A percentile compares a stretch with the other conserved stretches of the same genome.
Evolutionary conservation across 2,113 vertebrate genomes (phyloP).

Genomic region (Muntiacus muntjak): DNA sequence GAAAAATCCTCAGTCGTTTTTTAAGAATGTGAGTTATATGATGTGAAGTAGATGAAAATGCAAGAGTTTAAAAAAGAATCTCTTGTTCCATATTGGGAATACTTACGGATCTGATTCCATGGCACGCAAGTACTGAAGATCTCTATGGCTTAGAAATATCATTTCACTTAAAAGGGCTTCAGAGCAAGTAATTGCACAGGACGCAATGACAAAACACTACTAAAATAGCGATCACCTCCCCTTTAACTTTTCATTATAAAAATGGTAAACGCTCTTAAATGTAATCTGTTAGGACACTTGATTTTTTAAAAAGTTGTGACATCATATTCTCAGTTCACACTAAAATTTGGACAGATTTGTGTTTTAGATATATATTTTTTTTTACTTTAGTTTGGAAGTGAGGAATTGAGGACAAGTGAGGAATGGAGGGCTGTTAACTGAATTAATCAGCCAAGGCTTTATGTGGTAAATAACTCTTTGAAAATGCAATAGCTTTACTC

Average conservation of each 20-base stretch:
- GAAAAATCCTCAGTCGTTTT: slow-evolving; percentile 68
- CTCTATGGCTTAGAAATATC: slow-evolving; percentile 10
- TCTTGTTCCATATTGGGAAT: slow-evolving; percentile 64
- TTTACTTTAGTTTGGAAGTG: slow-evolving; percentile 10
- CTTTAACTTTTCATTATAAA: slow-evolving; percentile 34
- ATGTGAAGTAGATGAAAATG: slow-evolving; percentile 55
- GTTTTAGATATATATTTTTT: slow-evolving; percentile 19
- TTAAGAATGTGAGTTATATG: slow-evolving; percentile 64
- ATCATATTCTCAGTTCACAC: background rate
- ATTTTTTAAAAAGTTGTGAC: background rate
- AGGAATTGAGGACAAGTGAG: background rate
- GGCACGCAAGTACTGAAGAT: slow-evolving; percentile 33
- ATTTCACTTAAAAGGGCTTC: slow-evolving; percentile 1
- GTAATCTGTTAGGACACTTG: background rate
- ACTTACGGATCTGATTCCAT: slow-evolving; percentile 54
- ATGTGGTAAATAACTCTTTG: slow-evolving; percentile 17
- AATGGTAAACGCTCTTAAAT: slow-evolving; percentile 31
- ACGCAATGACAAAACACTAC: background rate
- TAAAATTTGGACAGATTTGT: slow-evolving; percentile 38
- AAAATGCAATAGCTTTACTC: background rate
- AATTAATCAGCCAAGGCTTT: slow-evolving; percentile 39
- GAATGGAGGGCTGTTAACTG: background rate
- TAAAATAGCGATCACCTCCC: background rate
- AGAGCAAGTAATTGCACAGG: background rate
- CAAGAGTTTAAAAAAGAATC: slow-evolving; percentile 66